Evolutionary conservation across 2,797 vertebrate species (phyloP), one percentile per base, ranked within the genome.

Genomic region (Dromococcyx pavoninus): DNA sequence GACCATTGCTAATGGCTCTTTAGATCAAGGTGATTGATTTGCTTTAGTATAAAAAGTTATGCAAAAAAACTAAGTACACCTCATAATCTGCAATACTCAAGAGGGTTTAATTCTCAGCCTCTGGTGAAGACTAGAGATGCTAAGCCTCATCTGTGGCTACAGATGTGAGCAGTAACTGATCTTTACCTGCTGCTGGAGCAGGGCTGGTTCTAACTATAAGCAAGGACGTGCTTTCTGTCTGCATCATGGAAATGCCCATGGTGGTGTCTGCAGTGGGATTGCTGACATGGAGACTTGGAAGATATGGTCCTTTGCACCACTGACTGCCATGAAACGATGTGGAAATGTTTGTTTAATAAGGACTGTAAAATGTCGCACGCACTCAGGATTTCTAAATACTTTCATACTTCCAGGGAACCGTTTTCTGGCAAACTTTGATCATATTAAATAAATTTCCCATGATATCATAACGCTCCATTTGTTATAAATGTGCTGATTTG

Each of bases 401-500:
- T 96, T 79, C 82, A 43, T 86, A 69, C 58, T 89, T 93, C 60
- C 64, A 75, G 88, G 30, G 62, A 51, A 83, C 86, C 77, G 93
- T 96, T 89, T 90, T 85, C 83, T 92, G 84, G 85, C 87, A 84
- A 92, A 85, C 86, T 92, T 95, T 89, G 92, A 91, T 95, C n/a
- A 53, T 62, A 21, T 90, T 73, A 75, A 88, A 94, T 94, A 79
- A 76, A 92, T 91, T 94, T 94, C 79, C 72, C 66, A 50, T 95
- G 71, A 76, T 85, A 91, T 93, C 65, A 66, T 72, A 86, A 83
- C 0, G 25, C 72, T 89, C 50, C 78, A 48, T 95, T 96, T 95
- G 75, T 84, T 87, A 58, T n/a, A 73, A 91, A 93, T 78, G 74
- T 89, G 93, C 94, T 96, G 91, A 96, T 97, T 92, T 94, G 94